Evolutionary conservation across 1,140 invertebrate genomes (phyloP).

Genomic region (Drosophila virilis): DNA sequence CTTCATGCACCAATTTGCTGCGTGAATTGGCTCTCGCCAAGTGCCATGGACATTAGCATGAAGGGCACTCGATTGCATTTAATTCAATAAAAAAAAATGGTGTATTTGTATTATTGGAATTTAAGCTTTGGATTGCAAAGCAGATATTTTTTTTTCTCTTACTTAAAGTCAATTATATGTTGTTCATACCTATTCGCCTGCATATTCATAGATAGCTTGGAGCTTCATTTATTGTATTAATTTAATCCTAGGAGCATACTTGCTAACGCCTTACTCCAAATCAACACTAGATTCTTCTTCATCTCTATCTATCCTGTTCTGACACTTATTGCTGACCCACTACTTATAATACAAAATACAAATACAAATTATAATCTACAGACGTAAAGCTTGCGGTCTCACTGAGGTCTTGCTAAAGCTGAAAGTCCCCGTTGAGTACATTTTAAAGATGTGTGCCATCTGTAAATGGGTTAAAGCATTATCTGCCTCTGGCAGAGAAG

Average conservation of each 20-base stretch:
- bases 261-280: no score
- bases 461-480: constrained; percentile 30
- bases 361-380: no score
- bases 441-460: neutral
- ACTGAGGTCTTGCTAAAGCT: no score
- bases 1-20: constrained; percentile 51
- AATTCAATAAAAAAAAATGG: neutral
- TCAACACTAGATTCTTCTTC: no score
- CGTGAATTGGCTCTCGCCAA: constrained; percentile 18
- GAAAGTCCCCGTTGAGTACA: neutral
- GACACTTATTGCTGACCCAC: no score
- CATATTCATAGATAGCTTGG: no score
- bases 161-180: neutral
- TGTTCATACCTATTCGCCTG: no score
- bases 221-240: no score
- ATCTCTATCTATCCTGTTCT: no score
- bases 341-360: no score
- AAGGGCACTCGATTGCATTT: constrained; percentile 1
- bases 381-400: no score
- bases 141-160: neutral
- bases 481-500: constrained; percentile 42
- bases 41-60: constrained; percentile 6
- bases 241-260: no score
- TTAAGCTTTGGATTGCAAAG: neutral
- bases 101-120: neutral